Base-by-base conservation (phyloP, 2,888 invertebrate genomes). In the Ophion slaviceki region DNA sequence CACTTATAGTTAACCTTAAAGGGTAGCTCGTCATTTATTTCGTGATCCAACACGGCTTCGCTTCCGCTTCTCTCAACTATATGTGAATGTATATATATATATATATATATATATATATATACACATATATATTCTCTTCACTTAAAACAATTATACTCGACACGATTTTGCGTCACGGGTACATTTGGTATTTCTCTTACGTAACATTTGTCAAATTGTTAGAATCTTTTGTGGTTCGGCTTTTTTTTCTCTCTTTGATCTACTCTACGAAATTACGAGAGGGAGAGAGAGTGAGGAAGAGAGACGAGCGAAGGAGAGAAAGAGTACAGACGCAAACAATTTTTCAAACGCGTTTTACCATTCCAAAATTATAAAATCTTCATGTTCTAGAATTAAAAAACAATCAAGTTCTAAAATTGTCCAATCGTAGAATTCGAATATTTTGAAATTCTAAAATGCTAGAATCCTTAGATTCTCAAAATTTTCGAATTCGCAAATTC, bases 1-100 rank as follows among this genome's bases (percentile, higher is more conserved):
- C 53, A 72, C 61, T 80, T 28, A 80, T 45, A 47, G 66, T 59
- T 40, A 24, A 74, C 53, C 72, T 36, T 53, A 14, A 66, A 72
- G 66, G 20, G 17, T 10, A 72, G 45, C 45, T 68, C 47, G 68
- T 45, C 45, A 20, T 61, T 11, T 17, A 17, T 61, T 61, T 61
- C 24, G 61, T 53, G 61, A 24, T 61, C 11, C 61, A 61, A 61
- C 61, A 53, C 53, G 53, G 17, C 4, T 14, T 53, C 5, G 53
- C 17, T 53, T 53, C 4, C 53, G 53, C 53, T 53, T 17, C 40
- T 7, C 8, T 40, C 3, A 53, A 53, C 53, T 53, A 53, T 53
- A 53, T 53, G 17, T 14, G 17, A 17, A 53, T 53, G 1, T 53
- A 17, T 53, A 53, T 53, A 53, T 53, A 53, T 53, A 53, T 53